Base-by-base conservation (phyloP, 1,140 invertebrate species). In the Anastatus disparis region DNA sequence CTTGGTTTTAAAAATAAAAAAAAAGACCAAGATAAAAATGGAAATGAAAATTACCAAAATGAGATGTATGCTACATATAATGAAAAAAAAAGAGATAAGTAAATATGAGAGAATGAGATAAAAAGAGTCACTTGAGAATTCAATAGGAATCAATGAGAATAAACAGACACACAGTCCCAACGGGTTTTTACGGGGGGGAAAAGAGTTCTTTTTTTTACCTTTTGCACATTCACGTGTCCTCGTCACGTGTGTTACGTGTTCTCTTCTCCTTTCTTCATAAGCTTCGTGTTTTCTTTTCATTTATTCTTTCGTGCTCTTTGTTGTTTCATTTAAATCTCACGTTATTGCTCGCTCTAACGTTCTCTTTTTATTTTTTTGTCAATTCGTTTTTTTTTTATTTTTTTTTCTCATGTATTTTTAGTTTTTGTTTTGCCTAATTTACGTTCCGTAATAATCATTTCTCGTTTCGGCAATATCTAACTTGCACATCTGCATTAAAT, bases 61-160 rank as follows among this genome's bases (percentile, higher is more conserved):
- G 15, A 40, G 31, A n/a, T n/a, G 20, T 15, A 24, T 8, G 56
- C 17, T 24, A 15, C 17, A 9, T 13, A 2, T 31, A n/a, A 17
- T 20, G 40, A 58, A 48, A 48, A 8, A 10, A 3, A n/a, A 13
- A 58, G 15, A 10, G 42, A 20, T n/a, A n/a, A n/a, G 17, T 2
- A 29, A 53, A 53, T 15, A 12, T 12, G 20, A 29, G 1, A 48
- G 7, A 52, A 3, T 10, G 4, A n/a, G 15, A 40, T 17, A 68
- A 10, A 52, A 17, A 44, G 35, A 63, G 59, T 17, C 46, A 38
- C 31, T 40, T 8, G 59, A 56, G 50, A 61, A 38, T 59, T 68
- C 55, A 61, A 68, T 68, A 20, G 55, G 61, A 68, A 68, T 61
- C 56, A 59, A 68, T 59, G 66, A 38, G 63, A 65, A 65, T 13